phyloP scores from a whole-genome alignment of 2,113 vertebrate species.

The Cryptomyrus ogoouensis region DNA sequence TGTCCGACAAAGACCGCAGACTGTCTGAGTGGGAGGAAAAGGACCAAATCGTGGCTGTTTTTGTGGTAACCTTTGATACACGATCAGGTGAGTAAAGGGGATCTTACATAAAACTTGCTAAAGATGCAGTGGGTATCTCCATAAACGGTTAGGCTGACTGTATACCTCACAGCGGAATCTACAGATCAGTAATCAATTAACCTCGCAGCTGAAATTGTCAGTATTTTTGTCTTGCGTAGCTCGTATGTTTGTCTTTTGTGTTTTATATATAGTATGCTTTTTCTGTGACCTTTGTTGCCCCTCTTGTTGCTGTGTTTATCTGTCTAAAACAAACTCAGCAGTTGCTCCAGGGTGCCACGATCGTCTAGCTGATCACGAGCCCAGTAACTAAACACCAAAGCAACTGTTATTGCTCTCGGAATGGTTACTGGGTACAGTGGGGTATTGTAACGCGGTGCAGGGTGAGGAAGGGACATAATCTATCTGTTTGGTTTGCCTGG shows the following conservation, averaged over 20 bases:
- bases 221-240: not conserved
- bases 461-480: not conserved
- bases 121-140: not conserved
- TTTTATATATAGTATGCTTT: not conserved
- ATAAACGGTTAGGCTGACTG: not conserved
- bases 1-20: slow-evolving; percentile 45
- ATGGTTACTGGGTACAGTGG: not conserved
- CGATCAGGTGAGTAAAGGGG: slow-evolving; percentile 73
- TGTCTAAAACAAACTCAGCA: not conserved
- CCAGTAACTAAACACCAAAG: not conserved
- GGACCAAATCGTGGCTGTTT: slow-evolving; percentile 88
- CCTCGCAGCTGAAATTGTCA: no score
- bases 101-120: not conserved
- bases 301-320: not conserved
- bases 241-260: not conserved
- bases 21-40: slow-evolving; percentile 76
- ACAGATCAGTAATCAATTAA: not conserved
- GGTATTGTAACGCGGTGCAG: not conserved
- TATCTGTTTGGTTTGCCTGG: not conserved
- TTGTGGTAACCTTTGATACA: slow-evolving; percentile 90
- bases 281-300: not conserved
- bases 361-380: not conserved
- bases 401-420: not conserved
- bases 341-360: not conserved
- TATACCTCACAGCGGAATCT: not conserved